A percentile compares a stretch with the other conserved stretches of the same genome.
These are phyloP conservation scores for Syrista parreyssii DNA, from an alignment of 2,888 invertebrate species.

Conservation along the genomic window DNA sequence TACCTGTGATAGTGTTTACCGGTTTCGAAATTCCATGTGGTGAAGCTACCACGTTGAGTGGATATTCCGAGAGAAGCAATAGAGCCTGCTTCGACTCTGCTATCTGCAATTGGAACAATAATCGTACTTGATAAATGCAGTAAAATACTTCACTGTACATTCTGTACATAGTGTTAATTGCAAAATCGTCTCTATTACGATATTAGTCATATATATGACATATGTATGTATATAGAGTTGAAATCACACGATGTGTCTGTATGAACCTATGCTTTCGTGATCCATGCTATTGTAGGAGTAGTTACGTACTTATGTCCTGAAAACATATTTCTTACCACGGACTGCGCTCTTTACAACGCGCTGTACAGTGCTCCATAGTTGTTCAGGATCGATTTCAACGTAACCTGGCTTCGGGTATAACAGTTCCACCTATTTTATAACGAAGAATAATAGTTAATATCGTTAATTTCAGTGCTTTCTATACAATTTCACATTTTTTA, in stretches of 20 bases:
- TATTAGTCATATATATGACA: background rate
- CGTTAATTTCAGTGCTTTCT: background rate
- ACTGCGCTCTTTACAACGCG: slow-evolving; percentile 78
- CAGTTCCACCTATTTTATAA: slow-evolving; percentile 74
- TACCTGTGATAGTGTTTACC: slow-evolving; percentile 81
- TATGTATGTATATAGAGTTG: background rate
- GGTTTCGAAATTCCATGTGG: slow-evolving; percentile 83
- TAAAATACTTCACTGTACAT: background rate
- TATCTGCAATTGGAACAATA: slow-evolving; percentile 69
- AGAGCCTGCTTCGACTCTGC: slow-evolving; percentile 73
- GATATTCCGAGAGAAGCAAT: slow-evolving; percentile 86
- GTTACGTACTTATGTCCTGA: background rate
- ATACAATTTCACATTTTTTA: background rate
- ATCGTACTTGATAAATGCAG: background rate
- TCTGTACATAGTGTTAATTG: background rate
- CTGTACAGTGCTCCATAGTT: slow-evolving; percentile 78
- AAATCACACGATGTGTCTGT: background rate
- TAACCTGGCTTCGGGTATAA: slow-evolving; percentile 83
- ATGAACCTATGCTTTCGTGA: background rate
- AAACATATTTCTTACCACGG: slow-evolving; percentile 68
- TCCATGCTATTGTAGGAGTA: background rate
- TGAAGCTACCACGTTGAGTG: slow-evolving; percentile 84
- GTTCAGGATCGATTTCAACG: slow-evolving; percentile 90
- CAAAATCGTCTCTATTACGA: background rate
- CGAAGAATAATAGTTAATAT: background rate